Base-by-base conservation (phyloP, 2,888 invertebrate genomes). In the Ochropleura plecta region DNA sequence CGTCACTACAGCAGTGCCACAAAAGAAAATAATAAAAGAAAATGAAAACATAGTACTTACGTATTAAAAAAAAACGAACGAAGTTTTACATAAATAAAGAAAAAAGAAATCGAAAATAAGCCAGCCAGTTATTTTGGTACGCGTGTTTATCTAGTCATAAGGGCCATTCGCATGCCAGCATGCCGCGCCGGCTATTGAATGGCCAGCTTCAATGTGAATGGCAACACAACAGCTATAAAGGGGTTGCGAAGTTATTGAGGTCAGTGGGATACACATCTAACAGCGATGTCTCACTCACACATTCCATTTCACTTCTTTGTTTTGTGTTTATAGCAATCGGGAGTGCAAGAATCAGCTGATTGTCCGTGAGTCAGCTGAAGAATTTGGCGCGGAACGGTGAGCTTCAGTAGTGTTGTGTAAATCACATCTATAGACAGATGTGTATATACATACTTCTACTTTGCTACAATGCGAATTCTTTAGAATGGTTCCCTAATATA, bases 81-180 rank as follows among this genome's bases (percentile, higher is more conserved):
- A 60, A 49, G 70, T 76, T 44, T 73, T 79, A 76, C 70, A 66
- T 72, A 51, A 53, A 75, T 76, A 77, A 74, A 78, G 64, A 70
- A 80, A 59, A 30, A 80, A 80, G 9, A 76, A 68, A 85, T 57
- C 57, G 63, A 76, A 70, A 78, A 81, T 75, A 78, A 73, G 70
- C 49, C 73, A 70, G 64, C 70, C 53, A 69, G 75, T 70, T 87
- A 82, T 87, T 82, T 79, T 40, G 68, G 85, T 82, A 73, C 73
- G 55, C 57, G 62, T 86, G 82, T 87, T 78, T 85, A 78, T 78
- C 65, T 79, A 83, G 81, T 83, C 81, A 81, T 76, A 82, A 79
- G 83, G 78, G 76, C 76, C 75, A 86, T 84, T 86, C 80, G 79
- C 79, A 79, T 81, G 84, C 73, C 76, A 72, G 68, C 74, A 68